Evolutionary conservation across 1,140 invertebrate species (phyloP).

Genomic region (Drosophila punjabiensis): DNA sequence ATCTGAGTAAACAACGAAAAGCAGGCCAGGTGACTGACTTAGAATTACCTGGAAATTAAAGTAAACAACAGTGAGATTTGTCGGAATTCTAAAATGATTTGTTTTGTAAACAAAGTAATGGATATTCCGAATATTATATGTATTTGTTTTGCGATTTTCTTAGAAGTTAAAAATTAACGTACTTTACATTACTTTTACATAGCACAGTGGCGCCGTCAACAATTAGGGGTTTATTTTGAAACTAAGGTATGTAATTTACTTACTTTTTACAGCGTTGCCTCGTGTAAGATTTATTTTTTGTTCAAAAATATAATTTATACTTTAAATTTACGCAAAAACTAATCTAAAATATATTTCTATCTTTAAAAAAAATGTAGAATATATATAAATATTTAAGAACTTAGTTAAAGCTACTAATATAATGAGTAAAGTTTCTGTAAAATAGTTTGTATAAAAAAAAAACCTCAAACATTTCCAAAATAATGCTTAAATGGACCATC

Average conservation of each 20-base stretch:
- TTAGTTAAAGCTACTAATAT: background rate
- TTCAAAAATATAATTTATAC: background rate
- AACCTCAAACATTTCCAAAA: background rate
- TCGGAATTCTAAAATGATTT: background rate
- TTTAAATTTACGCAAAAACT: background rate
- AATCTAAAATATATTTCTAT: background rate
- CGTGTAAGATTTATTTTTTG: too few species aligned
- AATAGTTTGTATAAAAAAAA: background rate
- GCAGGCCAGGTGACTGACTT: background rate
- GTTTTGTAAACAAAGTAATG: background rate
- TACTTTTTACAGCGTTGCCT: background rate
- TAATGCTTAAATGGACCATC: background rate
- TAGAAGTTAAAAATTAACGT: too few species aligned
- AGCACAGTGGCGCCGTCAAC: slow-evolving; percentile 1
- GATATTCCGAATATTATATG: background rate
- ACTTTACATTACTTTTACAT: background rate
- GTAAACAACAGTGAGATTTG: slow-evolving; percentile 1
- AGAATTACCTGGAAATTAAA: background rate
- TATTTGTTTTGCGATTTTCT: background rate
- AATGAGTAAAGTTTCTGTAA: background rate
- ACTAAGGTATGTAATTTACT: background rate
- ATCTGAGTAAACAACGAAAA: slow-evolving; percentile 18
- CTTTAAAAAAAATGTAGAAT: background rate
- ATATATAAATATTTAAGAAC: background rate
- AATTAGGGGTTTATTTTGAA: too few species aligned